Base-by-base conservation (phyloP, 2,888 invertebrate genomes). In the Drosophila phalerata region DNA sequence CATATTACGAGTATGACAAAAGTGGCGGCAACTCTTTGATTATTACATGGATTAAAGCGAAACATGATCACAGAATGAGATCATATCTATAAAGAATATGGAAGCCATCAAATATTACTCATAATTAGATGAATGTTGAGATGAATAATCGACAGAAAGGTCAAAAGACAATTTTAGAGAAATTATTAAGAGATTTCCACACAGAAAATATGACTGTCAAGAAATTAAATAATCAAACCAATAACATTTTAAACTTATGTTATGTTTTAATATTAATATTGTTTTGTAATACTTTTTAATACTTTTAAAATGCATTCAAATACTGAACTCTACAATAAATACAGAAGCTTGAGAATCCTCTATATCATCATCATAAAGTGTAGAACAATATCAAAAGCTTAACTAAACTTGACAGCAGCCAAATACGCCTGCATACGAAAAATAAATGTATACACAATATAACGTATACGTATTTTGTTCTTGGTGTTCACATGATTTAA, bases 401-500 rank as follows among this genome's bases (percentile, higher is more conserved):
- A 62, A 55, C 30, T 52, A 9, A 65, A 53, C 38, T 42, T 65
- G 70, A 70, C 53, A 68, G 65, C 63, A 38, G 9, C 17, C 17
- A 60, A 57, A 69, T 19, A 66, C 76, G 75, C 66, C 67, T 79
- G 51, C 75, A 66, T 65, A 25, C 60, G 25, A 52, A 64, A 62
- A 40, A 42, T 45, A 70, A 42, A 52, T 52, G 34, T 22, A 45
- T 55, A 63, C 53, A 30, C 28, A 45, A 61, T 55, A 70, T 55
- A 38, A 13, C 2, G 30, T 47, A 53, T 67, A 70, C 52, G 15
- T 67, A 28, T 55, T 37, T 25, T 60, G 42, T 42, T 34, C 30
- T 40, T n/a, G 55, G 40, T 47, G 45, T 64, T 85, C 73, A 78
- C 70, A 72, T 66, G 79, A 81, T 76, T 78, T 67, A 71, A 75